phyloP scores from a whole-genome alignment of 2,888 invertebrate species.

The Cheilosia soror region DNA sequence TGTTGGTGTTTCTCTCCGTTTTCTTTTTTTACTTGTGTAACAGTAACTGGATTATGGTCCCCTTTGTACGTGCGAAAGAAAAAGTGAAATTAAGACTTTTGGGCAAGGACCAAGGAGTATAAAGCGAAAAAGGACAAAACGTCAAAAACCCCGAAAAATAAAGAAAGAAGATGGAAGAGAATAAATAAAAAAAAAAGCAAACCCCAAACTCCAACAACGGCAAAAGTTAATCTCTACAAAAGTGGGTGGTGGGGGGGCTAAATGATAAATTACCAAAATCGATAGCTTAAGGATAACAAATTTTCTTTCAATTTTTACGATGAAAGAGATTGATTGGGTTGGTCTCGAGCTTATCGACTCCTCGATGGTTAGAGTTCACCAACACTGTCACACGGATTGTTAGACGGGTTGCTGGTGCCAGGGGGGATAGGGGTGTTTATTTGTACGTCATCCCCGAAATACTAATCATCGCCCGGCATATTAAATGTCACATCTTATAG shows the following conservation, averaged over 20 bases:
- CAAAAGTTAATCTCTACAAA: constrained; percentile 65
- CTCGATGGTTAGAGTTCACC: constrained; percentile 50
- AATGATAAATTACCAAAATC: constrained; percentile 67
- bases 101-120: background rate
- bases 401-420: background rate
- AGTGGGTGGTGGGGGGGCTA: constrained; percentile 21
- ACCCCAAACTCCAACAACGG: constrained; percentile 22
- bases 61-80: constrained; percentile 55
- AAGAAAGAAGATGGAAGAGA: background rate
- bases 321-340: constrained; percentile 69
- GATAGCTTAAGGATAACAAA: constrained; percentile 68
- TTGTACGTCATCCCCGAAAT: background rate
- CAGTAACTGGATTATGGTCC: constrained; percentile 44
- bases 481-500: constrained; percentile 42
- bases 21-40: background rate
- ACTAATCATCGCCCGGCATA: constrained; percentile 8
- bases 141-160: constrained; percentile 3
- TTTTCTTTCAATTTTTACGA: constrained; percentile 67
- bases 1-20: constrained; percentile 7
- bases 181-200: constrained; percentile 28
- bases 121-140: constrained; percentile 31
- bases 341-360: constrained; percentile 57
- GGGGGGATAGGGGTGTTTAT: background rate
- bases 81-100: constrained; percentile 28
- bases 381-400: constrained; percentile 15